Evolutionary conservation across 2,888 invertebrate genomes (phyloP).

Genomic region (Parnassius orleans): DNA sequence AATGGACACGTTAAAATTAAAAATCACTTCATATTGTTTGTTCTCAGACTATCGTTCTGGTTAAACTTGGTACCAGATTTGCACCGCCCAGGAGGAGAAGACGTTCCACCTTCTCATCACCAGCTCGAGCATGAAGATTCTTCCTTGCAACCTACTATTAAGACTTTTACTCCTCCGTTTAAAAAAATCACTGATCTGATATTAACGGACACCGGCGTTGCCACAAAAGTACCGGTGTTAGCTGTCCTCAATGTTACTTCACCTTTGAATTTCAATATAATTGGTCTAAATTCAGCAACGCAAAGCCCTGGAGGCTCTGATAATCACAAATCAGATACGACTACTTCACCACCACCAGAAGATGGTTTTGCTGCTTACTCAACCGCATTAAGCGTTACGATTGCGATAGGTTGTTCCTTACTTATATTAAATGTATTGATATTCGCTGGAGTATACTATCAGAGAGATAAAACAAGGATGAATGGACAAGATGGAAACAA

Average conservation of each 20-base stretch:
- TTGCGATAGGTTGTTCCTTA: constrained; percentile 96
- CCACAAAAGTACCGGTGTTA: constrained; percentile 63
- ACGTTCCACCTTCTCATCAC: constrained; percentile 92
- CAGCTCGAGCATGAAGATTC: constrained; percentile 88
- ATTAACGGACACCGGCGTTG: constrained; percentile 63
- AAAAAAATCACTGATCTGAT: constrained; percentile 79
- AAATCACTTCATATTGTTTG: constrained; percentile 28
- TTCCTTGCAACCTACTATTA: constrained; percentile 75
- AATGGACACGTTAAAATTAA: too few relatives aligned
- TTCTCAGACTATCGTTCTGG: constrained; percentile 93
- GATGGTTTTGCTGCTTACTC: constrained; percentile 95
- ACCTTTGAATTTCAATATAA: constrained; percentile 66
- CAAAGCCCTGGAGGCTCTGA: constrained; percentile 65
- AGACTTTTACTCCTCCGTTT: constrained; percentile 79
- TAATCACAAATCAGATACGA: constrained; percentile 61
- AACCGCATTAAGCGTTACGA: constrained; percentile 94
- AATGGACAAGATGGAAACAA: constrained; percentile 81
- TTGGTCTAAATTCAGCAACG: constrained; percentile 62
- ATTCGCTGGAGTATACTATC: constrained; percentile 97
- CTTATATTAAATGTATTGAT: constrained; percentile 95
- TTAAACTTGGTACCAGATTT: constrained; percentile 95
- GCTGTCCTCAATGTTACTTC: constrained; percentile 68
- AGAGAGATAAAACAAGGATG: constrained; percentile 91
- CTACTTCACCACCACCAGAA: constrained; percentile 84
- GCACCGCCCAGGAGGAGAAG: constrained; percentile 92